Conservation (phyloP, 2,797 vertebrate genomes). For the Manis crassicaudata region DNA sequence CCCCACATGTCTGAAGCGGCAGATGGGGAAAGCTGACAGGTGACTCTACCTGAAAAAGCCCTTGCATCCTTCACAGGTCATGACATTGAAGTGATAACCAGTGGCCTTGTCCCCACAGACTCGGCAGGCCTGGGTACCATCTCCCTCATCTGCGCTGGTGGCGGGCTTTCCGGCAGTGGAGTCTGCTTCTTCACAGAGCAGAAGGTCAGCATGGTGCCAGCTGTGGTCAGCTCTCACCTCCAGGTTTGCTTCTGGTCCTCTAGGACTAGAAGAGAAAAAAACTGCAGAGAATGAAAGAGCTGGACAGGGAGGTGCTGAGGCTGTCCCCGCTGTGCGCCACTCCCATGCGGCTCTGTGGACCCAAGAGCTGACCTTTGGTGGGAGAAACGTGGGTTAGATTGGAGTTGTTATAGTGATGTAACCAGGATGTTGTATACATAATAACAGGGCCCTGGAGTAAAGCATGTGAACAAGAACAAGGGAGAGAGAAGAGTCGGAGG, state of each 20-base stretch:
- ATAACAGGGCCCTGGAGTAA: not conserved
- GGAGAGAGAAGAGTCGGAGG: not conserved
- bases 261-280: conserved; percentile 24
- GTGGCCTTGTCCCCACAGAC: conserved; percentile 80
- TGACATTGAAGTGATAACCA: conserved; percentile 80
- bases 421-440: not conserved
- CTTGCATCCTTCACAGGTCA: conserved; percentile 81
- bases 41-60: conserved; percentile 79
- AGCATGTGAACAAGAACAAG: not conserved
- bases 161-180: not conserved
- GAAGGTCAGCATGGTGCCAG: not conserved
- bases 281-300: not conserved
- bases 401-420: not conserved
- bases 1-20: not conserved
- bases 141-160: not conserved
- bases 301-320: not conserved
- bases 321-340: not conserved
- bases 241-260: conserved; percentile 56
- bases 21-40: not conserved
- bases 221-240: conserved; percentile 55
- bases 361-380: not conserved
- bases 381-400: not conserved
- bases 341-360: not conserved
- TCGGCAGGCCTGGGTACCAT: conserved; percentile 64
- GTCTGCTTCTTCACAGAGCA: not conserved